Evolutionary conservation across 1,140 invertebrate genomes (phyloP), one percentile per base, ranked within the genome.

Genomic region (Lanistes nyassanus): DNA sequence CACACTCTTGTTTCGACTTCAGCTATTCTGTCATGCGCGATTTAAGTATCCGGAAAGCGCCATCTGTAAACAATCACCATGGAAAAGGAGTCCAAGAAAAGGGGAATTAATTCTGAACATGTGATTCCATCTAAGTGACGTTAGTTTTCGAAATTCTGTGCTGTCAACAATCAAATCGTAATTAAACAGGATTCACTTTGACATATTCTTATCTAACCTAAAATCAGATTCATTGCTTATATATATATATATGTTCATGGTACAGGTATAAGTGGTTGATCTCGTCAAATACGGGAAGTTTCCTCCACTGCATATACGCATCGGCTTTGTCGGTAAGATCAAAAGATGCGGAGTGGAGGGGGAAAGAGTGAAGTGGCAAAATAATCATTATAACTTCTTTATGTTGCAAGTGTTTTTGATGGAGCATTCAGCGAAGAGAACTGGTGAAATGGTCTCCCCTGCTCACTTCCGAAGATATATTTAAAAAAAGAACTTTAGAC

Each of bases 1-100:
- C n/a, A n/a, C n/a, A 4, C 4, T 47, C 36, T 67, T 29, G 23
- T 64, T 70, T 69, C 21, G 23, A 42, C 7, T 29, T 72, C 55
- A 60, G 47, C 70, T 72, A 72, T 72, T 60, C 26, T 19, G 70
- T 26, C 56, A 60, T 72, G 70, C 70, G 70, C 56, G 36, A 11
- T 34, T 26, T 13, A 16, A 4, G 0, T 26, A 39, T 37, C 70
- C 56, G 70, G 70, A 34, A 39, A 37, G 39, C 72, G 76, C 72
- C 72, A 67, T 71, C 72, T 78, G 53, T 78, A 78, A 78, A 78
- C 76, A 75, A 42, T 72, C 70, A 72, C 70, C 70, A 72, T 72
- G 70, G 68, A 37, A 29, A 47, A 47, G 9, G 42, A 47, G 9
- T 9, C 42, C 9, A 42, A 58, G 36, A 7, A 21, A 39, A 58